Conservation (phyloP, 2,888 invertebrate species). For the Muscina levida region DNA sequence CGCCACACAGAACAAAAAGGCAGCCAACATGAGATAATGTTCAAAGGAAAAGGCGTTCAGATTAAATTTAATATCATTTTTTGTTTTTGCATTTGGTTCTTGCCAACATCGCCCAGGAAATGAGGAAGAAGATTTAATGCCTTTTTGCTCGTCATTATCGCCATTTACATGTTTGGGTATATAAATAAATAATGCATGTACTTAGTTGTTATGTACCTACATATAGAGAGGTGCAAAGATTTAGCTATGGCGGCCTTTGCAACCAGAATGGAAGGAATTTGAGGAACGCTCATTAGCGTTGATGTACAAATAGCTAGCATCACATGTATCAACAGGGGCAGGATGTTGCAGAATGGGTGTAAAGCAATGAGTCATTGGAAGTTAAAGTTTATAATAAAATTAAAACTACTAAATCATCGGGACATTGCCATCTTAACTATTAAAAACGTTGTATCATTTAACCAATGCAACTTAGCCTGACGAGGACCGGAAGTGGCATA, state of each 20-base stretch:
- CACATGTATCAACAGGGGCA: too few species aligned
- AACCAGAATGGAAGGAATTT: background rate
- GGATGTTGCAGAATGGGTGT: too few species aligned
- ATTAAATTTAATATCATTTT: conserved; percentile 15
- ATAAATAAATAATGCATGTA: conserved; percentile 15
- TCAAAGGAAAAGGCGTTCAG: conserved; percentile 8
- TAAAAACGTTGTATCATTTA: too few species aligned
- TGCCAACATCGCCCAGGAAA: background rate
- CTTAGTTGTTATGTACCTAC: background rate
- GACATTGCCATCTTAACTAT: too few species aligned
- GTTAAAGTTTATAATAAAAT: too few species aligned
- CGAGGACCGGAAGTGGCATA: too few species aligned
- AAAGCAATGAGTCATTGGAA: too few species aligned
- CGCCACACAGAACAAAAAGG: background rate
- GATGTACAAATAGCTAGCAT: too few species aligned
- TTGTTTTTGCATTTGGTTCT: background rate
- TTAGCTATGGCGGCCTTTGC: background rate
- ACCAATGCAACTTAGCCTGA: too few species aligned
- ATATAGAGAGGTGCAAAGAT: background rate
- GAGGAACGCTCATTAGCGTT: background rate
- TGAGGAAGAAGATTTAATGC: conserved; percentile 45
- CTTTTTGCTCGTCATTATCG: conserved; percentile 57
- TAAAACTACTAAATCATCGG: too few species aligned
- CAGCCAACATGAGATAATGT: conserved; percentile 1
- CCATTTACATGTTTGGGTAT: conserved; percentile 54